Percentiles rank a stretch among this genome's conserved stretches.
phyloP scores from a whole-genome alignment of 2,113 vertebrate genomes.

The Xenopus laevis region DNA sequence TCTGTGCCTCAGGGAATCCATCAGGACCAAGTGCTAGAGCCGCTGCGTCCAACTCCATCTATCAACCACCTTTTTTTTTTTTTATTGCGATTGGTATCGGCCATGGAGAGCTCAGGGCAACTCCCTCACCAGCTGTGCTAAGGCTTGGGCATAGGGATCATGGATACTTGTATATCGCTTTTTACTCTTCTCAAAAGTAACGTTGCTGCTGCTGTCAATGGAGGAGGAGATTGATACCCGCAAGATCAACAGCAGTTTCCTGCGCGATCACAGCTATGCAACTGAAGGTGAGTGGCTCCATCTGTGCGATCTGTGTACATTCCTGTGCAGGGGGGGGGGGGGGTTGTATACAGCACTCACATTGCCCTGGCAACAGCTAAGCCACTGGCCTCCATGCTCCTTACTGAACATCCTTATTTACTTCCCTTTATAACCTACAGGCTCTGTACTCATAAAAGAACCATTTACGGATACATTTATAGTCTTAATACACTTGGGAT shows the following conservation, averaged over 20 bases:
- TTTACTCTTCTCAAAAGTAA: constrained; percentile 74
- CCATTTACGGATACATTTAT: no score
- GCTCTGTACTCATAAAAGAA: no score
- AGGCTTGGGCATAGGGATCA: constrained; percentile 75
- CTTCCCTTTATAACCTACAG: no score
- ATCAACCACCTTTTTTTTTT: no score
- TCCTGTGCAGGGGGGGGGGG: constrained; percentile 23
- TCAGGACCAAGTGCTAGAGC: no score
- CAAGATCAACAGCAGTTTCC: constrained; percentile 95
- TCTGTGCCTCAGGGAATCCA: background rate
- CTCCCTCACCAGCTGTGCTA: constrained; percentile 76
- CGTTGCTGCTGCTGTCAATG: constrained; percentile 86
- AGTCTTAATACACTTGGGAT: no score
- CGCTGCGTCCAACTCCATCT: no score
- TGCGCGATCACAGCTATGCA: constrained; percentile 95
- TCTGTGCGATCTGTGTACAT: background rate
- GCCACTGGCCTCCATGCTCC: no score
- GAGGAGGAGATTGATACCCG: constrained; percentile 95
- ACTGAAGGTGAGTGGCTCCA: constrained; percentile 78
- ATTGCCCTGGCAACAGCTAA: constrained; percentile 3
- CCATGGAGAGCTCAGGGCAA: constrained; percentile 74
- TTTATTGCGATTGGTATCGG: constrained; percentile 50
- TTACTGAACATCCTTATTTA: no score
- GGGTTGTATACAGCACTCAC: background rate
- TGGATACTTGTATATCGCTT: constrained; percentile 82